Evolutionary conservation across 1,140 invertebrate species (phyloP).

Genomic region (Polypedilum vanderplanki): DNA sequence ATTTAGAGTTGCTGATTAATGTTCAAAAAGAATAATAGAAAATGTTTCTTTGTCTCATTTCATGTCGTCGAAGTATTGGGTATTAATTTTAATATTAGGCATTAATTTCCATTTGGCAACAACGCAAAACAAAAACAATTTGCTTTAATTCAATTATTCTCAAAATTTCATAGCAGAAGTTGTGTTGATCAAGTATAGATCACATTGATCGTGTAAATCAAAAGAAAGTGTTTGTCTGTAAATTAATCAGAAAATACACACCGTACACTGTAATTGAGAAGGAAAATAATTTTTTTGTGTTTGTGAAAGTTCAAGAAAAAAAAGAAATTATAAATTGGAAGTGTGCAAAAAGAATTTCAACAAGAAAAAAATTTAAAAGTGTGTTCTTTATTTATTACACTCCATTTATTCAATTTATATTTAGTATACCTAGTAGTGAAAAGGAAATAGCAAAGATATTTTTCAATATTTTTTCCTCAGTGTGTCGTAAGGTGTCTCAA

Average conservation of each 20-base stretch:
- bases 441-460: not conserved
- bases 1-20: too few species aligned
- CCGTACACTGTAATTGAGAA: not conserved
- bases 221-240: not conserved
- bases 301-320: slow-evolving; percentile 13
- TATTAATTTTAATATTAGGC: too few species aligned
- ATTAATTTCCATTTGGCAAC: too few species aligned
- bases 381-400: not conserved
- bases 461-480: not conserved
- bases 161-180: not conserved
- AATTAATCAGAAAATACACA: not conserved
- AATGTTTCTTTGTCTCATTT: too few species aligned
- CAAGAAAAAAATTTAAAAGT: too few species aligned
- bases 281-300: not conserved
- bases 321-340: not conserved
- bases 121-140: too few species aligned
- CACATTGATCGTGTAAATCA: not conserved
- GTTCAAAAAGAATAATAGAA: too few species aligned
- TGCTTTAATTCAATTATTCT: not conserved
- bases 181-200: not conserved
- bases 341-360: too few species aligned
- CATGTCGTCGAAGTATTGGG: too few species aligned
- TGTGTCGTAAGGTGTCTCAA: not conserved
- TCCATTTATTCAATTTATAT: not conserved
- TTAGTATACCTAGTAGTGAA: not conserved